Percentiles rank a stretch among this genome's conserved stretches.
These are phyloP conservation scores for Seriola dumerili DNA, from an alignment of 2,113 vertebrate genomes.

Conservation along the genomic window DNA sequence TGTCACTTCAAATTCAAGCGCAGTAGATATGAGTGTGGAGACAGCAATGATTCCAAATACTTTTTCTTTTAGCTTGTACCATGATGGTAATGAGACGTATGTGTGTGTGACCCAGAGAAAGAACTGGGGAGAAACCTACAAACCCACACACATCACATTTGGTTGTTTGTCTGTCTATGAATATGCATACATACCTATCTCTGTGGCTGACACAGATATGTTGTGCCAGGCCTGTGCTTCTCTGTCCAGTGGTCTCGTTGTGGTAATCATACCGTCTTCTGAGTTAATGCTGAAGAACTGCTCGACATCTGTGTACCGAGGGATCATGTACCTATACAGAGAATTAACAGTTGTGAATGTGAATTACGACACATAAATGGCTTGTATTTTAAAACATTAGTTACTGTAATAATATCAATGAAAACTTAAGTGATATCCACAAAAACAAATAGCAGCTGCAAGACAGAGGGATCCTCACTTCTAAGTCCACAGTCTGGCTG, in stretches of 20 bases:
- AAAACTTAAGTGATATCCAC: no score
- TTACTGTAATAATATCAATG: no score
- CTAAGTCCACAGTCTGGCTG: neutral
- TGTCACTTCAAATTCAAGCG: slow-evolving; percentile 10
- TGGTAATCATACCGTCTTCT: slow-evolving; percentile 95
- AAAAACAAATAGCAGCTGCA: no score
- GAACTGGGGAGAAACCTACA: neutral
- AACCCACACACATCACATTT: neutral
- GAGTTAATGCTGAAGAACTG: slow-evolving; percentile 93
- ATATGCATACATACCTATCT: slow-evolving; percentile 76
- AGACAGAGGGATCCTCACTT: no score
- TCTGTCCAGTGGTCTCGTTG: slow-evolving; percentile 92
- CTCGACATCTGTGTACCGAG: slow-evolving; percentile 95
- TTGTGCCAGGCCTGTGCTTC: slow-evolving; percentile 95
- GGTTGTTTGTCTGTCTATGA: neutral
- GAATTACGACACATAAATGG: neutral
- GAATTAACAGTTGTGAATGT: no score
- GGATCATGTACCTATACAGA: slow-evolving; percentile 92
- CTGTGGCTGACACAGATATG: slow-evolving; percentile 94
- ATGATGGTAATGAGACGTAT: neutral
- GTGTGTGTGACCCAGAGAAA: neutral
- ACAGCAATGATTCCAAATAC: neutral
- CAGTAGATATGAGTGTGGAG: neutral
- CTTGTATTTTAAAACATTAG: no score
- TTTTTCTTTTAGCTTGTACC: neutral